Conservation (phyloP, 2,113 vertebrate genomes). For the Xiphorhynchus elegans region DNA sequence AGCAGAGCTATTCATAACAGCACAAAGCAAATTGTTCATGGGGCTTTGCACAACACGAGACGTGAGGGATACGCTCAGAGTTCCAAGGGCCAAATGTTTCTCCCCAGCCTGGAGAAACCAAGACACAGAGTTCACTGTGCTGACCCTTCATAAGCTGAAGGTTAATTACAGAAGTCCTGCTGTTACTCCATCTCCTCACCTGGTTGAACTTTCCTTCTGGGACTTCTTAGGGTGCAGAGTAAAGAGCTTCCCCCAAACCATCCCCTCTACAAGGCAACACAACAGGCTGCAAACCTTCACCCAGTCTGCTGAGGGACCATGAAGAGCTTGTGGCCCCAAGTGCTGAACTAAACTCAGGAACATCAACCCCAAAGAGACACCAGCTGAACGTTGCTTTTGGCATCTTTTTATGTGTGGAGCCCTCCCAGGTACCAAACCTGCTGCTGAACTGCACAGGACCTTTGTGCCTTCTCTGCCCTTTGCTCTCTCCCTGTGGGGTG, state of each 20-base stretch:
- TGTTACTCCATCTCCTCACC: neutral
- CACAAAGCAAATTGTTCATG: rapidly evolving
- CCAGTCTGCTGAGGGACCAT: neutral
- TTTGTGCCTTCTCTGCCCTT: neutral
- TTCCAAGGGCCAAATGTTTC: neutral
- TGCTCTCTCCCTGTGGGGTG: neutral
- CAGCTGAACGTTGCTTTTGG: neutral
- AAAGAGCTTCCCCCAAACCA: neutral
- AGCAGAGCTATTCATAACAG: neutral
- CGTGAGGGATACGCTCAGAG: neutral
- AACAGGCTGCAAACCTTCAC: neutral
- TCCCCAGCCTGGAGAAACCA: neutral
- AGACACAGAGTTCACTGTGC: rapidly evolving
- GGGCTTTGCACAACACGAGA: neutral
- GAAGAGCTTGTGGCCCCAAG: neutral
- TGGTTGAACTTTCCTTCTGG: neutral
- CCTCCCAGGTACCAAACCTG: neutral
- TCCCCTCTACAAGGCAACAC: neutral
- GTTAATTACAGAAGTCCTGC: neutral
- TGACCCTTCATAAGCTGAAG: neutral
- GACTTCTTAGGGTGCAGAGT: neutral
- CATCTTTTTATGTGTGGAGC: neutral
- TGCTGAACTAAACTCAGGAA: neutral
- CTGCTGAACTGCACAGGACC: neutral
- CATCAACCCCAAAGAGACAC: neutral